phyloP scores from a whole-genome alignment of 1,140 invertebrate species.

The Bemisia tabaci region DNA sequence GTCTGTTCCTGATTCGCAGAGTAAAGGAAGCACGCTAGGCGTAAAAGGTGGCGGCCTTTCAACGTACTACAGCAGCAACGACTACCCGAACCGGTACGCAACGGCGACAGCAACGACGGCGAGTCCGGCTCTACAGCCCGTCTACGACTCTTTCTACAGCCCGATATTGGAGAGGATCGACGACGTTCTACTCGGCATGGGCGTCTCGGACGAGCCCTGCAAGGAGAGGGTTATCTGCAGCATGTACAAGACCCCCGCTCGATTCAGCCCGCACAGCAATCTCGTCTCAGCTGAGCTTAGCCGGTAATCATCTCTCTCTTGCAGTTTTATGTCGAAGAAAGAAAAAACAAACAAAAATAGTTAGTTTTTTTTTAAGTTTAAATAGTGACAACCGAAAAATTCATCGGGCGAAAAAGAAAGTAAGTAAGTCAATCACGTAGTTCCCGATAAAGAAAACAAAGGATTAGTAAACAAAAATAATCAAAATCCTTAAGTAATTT shows the following conservation, averaged over 20 bases:
- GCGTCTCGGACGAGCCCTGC: conserved; percentile 50
- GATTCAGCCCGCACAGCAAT: conserved; percentile 68
- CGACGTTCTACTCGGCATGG: conserved; percentile 50
- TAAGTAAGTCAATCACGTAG: too few relatives aligned
- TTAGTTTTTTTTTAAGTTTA: too few relatives aligned
- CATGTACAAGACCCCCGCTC: conserved; percentile 62
- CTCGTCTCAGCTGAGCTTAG: conserved; percentile 66
- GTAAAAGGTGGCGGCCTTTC: not conserved
- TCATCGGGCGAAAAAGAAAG: too few relatives aligned
- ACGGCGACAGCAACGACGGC: not conserved
- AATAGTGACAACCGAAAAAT: too few relatives aligned
- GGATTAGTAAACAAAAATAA: too few relatives aligned
- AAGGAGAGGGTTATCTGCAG: conserved; percentile 60
- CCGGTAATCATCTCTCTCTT: conserved; percentile 41
- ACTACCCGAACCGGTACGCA: not conserved
- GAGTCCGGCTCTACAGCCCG: conserved; percentile 1
- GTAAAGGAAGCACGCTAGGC: not conserved
- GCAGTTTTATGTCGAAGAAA: too few relatives aligned
- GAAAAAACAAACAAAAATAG: too few relatives aligned
- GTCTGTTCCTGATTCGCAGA: not conserved
- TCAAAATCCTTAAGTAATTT: too few relatives aligned
- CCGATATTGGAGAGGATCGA: conserved; percentile 58
- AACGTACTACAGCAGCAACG: not conserved
- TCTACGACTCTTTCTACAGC: conserved; percentile 60
- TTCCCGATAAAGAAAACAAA: too few relatives aligned